phyloP scores from a whole-genome alignment of 2,888 invertebrate species.

The Scaptomyza flava region DNA sequence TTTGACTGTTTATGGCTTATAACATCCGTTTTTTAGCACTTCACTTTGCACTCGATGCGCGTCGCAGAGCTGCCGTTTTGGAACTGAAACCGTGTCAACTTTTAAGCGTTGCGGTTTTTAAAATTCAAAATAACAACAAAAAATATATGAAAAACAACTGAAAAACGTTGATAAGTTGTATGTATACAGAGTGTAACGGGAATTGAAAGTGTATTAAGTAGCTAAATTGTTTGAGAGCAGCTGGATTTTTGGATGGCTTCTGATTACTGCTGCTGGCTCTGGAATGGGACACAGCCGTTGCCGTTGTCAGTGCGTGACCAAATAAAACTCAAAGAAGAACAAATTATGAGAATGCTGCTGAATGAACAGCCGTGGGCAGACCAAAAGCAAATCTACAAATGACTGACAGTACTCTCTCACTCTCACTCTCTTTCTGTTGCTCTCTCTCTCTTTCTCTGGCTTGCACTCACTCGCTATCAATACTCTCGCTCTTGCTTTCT shows the following conservation, averaged over 20 bases:
- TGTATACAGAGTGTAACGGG: constrained; percentile 17
- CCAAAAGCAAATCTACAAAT: constrained; percentile 38
- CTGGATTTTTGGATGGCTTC: constrained; percentile 10
- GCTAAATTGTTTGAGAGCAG: background rate
- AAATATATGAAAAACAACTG: background rate
- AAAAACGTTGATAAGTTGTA: background rate
- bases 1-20: background rate
- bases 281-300: constrained; percentile 50
- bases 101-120: constrained; percentile 9
- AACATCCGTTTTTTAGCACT: constrained; percentile 9
- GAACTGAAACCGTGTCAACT: constrained; percentile 22
- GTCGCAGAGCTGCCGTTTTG: constrained; percentile 24
- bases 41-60: constrained; percentile 42
- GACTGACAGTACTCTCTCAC: constrained; percentile 17
- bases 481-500: constrained; percentile 28
- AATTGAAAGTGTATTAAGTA: constrained; percentile 5
- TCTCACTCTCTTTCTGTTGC: constrained; percentile 1
- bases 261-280: constrained; percentile 1
- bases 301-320: constrained; percentile 46
- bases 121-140: constrained; percentile 15
- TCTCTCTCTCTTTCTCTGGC: constrained; percentile 5
- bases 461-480: constrained; percentile 3
- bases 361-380: background rate
- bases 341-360: constrained; percentile 16
- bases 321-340: constrained; percentile 40